phyloP scores from a whole-genome alignment of 1,140 invertebrate species.

The Drosophila melanica region DNA sequence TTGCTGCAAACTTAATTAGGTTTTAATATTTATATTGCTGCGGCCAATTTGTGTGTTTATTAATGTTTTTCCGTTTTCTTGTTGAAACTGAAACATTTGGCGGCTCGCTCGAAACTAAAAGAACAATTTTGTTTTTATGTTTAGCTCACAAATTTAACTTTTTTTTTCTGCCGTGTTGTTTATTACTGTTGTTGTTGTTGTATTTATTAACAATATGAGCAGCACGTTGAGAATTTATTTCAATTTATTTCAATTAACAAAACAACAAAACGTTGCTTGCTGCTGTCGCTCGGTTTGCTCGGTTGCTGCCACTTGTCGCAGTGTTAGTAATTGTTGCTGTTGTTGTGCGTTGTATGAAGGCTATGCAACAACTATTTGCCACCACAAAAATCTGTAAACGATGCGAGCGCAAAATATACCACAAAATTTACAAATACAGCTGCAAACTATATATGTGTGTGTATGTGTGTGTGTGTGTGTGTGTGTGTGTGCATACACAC shows the following conservation, averaged over 20 bases:
- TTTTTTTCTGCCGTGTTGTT: constrained; percentile 21
- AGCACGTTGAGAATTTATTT: constrained; percentile 77
- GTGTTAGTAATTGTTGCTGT: constrained; percentile 52
- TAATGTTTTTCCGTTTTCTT: background rate
- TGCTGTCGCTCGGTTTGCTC: constrained; percentile 24
- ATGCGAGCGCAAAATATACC: constrained; percentile 67
- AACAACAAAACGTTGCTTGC: constrained; percentile 49
- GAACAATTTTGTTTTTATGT: constrained; percentile 7
- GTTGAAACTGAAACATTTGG: constrained; percentile 19
- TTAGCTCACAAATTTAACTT: constrained; percentile 50
- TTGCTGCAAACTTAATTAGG: constrained; percentile 10
- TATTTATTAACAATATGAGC: constrained; percentile 77
- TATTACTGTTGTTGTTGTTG: constrained; percentile 27
- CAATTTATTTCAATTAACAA: constrained; percentile 83
- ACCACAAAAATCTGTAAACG: constrained; percentile 64
- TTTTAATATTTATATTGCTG: constrained; percentile 3
- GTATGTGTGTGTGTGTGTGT: constrained; percentile 13
- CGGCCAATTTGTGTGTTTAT: background rate
- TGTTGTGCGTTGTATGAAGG: constrained; percentile 68
- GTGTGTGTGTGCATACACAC: constrained; percentile 44
- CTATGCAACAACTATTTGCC: constrained; percentile 77
- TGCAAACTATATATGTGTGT: background rate
- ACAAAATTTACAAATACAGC: constrained; percentile 56
- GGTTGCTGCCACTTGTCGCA: constrained; percentile 68
- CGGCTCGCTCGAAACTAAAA: constrained; percentile 26